phyloP scores from a whole-genome alignment of 2,797 vertebrate species.

The Tachyglossus aculeatus region DNA sequence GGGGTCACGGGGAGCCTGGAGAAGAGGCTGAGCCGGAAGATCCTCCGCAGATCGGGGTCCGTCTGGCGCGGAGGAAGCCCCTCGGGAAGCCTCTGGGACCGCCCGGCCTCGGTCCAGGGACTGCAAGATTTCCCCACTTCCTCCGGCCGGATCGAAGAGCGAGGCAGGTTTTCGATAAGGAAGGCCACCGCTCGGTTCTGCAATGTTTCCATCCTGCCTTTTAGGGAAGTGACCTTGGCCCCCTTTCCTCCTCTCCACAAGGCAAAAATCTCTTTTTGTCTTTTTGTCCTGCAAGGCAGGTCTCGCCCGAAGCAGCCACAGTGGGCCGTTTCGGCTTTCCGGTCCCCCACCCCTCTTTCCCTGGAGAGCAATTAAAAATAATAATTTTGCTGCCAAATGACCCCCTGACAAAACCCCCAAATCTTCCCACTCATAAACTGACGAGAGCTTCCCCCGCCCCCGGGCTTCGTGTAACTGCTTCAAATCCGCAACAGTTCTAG shows the following conservation, averaged over 20 bases:
- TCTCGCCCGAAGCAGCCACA: not conserved
- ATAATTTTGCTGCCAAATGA: slow-evolving; percentile 15
- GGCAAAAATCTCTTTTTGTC: not conserved
- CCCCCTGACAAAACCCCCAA: slow-evolving; percentile 25
- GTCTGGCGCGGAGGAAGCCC: too few relatives aligned
- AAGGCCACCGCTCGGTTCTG: slow-evolving; percentile 5
- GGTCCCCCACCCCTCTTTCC: not conserved
- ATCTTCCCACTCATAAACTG: slow-evolving; percentile 28
- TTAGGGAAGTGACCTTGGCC: slow-evolving; percentile 47
- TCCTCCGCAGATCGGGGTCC: too few relatives aligned
- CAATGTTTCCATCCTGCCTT: slow-evolving; percentile 46
- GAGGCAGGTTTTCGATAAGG: slow-evolving; percentile 26
- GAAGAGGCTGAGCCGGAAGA: too few relatives aligned
- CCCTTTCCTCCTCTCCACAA: not conserved
- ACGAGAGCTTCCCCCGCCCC: not conserved
- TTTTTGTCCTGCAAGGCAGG: not conserved
- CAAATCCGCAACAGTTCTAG: too few relatives aligned
- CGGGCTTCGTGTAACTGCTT: too few relatives aligned
- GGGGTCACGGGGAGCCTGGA: too few relatives aligned
- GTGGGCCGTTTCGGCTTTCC: slow-evolving; percentile 7
- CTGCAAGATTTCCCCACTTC: too few relatives aligned
- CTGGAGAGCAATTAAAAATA: slow-evolving; percentile 12
- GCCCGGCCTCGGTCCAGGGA: too few relatives aligned
- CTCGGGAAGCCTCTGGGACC: too few relatives aligned
- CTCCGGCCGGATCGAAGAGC: too few relatives aligned